Evolutionary conservation across 2,888 invertebrate genomes (phyloP), one percentile per base, ranked within the genome.

Genomic region (Tethea ocularis): DNA sequence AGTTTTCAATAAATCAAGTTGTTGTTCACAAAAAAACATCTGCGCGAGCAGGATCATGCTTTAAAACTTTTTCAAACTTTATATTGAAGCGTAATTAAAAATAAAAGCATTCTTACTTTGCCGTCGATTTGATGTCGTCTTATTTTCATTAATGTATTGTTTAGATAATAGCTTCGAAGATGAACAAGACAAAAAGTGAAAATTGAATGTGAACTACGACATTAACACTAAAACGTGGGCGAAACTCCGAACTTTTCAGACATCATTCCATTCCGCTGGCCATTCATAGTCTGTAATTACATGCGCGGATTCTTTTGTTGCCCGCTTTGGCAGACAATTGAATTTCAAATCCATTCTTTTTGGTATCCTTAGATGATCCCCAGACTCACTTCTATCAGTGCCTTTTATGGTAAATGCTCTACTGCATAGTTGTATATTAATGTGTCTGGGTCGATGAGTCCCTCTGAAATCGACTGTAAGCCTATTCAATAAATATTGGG

Each of bases 221-320:
- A 71, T 75, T 74, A 73, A 70, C 71, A 65, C 61, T 67, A 65
- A 71, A 70, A 67, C 46, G 46, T 73, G 70, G 64, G 74, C 69
- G 67, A 77, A 75, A 75, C 64, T 64, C 62, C 64, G 72, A 88
- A 90, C 78, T 88, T 88, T 84, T 80, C 88, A 88, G 88, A 89
- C 88, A 69, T 78, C 80, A 78, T 82, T 78, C 71, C 76, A 82
- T 83, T 83, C 72, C 63, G 66, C 71, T 71, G 70, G 66, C 75
- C 72, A 80, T 86, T 85, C 82, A 78, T 80, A 75, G 72, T 69
- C 68, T 55, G 85, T 88, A 88, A 87, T 88, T 87, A 85, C 80
- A 86, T 84, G 84, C 82, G 77, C 78, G 63, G 69, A 77, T 79
- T 83, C 80, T 77, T 84, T 88, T 83, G 82, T 84, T 79, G 75